Conservation (phyloP, 2,888 invertebrate species). For the Ornithoptera priamus region DNA sequence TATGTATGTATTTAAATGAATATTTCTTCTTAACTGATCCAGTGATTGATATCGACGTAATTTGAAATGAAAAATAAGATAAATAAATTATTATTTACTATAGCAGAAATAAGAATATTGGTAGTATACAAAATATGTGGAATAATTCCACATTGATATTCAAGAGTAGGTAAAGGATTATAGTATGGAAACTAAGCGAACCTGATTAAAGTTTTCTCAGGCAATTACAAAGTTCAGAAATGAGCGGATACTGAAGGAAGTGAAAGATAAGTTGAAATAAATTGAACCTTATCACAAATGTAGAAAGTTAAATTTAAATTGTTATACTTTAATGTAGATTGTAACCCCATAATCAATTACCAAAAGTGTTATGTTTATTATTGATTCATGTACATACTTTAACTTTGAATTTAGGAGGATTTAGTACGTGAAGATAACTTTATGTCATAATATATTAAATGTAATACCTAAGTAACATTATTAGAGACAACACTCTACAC, state of each 20-base stretch:
- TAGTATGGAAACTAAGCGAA: conserved; percentile 11
- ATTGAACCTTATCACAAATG: neutral
- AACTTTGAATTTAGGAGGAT: neutral
- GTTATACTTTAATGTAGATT: neutral
- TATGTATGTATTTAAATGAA: too few species aligned
- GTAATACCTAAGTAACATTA: too few species aligned
- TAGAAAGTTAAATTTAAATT: neutral
- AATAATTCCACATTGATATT: neutral
- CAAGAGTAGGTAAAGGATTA: conserved; percentile 4
- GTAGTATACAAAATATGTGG: neutral
- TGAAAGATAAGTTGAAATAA: neutral
- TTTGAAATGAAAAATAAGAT: too few species aligned
- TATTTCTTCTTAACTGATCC: too few species aligned
- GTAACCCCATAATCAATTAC: conserved; percentile 1
- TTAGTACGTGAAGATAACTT: neutral
- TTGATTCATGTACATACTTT: conserved; percentile 10
- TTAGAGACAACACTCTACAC: too few species aligned
- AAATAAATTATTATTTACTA: too few species aligned
- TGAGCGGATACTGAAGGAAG: conserved; percentile 4
- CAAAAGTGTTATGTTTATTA: conserved; percentile 7
- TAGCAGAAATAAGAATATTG: neutral
- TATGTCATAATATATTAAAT: too few species aligned
- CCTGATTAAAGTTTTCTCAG: conserved; percentile 16
- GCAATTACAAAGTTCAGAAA: conserved; percentile 16
- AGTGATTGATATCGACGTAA: too few species aligned